Evolutionary conservation across 1,140 invertebrate species (phyloP).

Genomic region (Eulimnadia texana): DNA sequence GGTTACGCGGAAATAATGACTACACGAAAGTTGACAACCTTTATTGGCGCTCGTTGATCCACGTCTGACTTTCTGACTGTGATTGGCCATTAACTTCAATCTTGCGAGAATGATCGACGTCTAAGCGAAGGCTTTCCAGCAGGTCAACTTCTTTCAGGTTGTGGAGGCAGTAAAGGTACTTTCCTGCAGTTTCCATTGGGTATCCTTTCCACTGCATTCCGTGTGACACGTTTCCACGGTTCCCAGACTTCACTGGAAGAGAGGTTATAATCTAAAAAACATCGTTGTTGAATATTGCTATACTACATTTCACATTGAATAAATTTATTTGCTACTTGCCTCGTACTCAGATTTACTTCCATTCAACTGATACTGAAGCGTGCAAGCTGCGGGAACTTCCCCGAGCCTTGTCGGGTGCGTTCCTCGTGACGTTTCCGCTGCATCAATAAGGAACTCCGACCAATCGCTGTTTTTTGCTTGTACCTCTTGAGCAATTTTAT

Average conservation of each 20-base stretch:
- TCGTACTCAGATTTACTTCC: background rate
- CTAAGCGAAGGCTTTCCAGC: background rate
- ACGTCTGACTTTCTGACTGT: background rate
- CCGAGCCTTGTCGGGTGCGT: background rate
- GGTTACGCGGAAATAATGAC: background rate
- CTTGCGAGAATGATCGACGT: too few species aligned
- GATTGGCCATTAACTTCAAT: conserved; percentile 3
- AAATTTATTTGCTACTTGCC: background rate
- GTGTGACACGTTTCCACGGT: too few species aligned
- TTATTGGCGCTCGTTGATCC: background rate
- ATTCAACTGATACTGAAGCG: conserved; percentile 4
- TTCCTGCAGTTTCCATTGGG: background rate
- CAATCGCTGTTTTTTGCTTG: conserved; percentile 5
- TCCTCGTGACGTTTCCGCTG: background rate
- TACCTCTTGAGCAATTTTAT: background rate
- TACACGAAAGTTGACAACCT: background rate
- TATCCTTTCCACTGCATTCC: conserved; percentile 4
- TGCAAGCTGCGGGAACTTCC: background rate
- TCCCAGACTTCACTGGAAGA: background rate
- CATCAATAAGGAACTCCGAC: background rate
- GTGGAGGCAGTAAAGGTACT: background rate
- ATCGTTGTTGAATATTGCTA: background rate
- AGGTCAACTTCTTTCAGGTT: conserved; percentile 1
- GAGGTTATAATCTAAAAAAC: background rate
- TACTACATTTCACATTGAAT: background rate